phyloP scores from a whole-genome alignment of 1,140 invertebrate species.

The Drosophila varians region DNA sequence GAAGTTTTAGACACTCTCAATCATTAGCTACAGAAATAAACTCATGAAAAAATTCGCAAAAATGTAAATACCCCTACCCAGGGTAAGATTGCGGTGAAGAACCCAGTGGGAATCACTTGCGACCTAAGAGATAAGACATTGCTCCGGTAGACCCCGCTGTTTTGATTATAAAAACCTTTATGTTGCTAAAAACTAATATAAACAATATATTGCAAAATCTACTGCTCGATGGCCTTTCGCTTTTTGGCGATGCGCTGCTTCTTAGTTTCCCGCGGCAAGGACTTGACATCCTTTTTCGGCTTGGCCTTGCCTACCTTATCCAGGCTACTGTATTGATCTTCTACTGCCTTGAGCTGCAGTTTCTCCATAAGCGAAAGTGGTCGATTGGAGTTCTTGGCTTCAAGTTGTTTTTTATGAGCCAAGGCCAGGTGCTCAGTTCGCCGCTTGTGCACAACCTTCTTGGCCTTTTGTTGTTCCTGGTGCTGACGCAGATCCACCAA shows the following conservation, averaged over 20 bases:
- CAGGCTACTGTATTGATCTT: neutral
- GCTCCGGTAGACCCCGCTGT: conserved; percentile 19
- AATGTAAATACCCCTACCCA: neutral
- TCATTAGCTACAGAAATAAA: neutral
- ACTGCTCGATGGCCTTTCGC: conserved; percentile 32
- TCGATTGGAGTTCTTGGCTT: neutral
- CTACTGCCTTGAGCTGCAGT: conserved; percentile 57
- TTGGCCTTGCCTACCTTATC: neutral
- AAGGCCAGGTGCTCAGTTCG: conserved; percentile 21
- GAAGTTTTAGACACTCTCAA: neutral
- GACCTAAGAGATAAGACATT: conserved; percentile 44
- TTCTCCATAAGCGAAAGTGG: conserved; percentile 74
- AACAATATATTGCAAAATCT: conserved; percentile 6
- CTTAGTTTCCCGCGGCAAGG: conserved; percentile 16
- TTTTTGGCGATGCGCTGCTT: conserved; percentile 31
- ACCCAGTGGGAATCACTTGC: conserved; percentile 53
- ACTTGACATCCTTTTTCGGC: neutral
- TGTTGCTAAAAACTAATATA: conserved; percentile 9
- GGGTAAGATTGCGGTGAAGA: conserved; percentile 38
- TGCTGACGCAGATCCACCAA: conserved; percentile 87
- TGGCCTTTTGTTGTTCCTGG: conserved; percentile 89
- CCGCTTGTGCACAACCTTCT: conserved; percentile 43
- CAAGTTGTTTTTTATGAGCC: conserved; percentile 24
- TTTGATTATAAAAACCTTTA: neutral
- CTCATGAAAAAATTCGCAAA: neutral